Base-by-base conservation (phyloP, 2,113 vertebrate species). In the Sprattus sprattus region DNA sequence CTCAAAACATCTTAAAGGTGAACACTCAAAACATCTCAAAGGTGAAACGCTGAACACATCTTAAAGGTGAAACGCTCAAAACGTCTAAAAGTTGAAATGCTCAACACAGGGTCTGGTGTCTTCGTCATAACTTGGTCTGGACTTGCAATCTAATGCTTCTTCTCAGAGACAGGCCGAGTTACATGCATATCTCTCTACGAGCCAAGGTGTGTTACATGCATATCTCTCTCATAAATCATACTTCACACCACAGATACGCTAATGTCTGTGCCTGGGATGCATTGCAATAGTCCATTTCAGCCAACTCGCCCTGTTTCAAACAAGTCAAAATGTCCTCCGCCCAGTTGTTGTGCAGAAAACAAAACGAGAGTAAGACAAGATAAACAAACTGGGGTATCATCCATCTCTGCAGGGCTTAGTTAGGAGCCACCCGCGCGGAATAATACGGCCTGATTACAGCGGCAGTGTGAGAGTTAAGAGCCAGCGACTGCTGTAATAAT, bases 401-500 rank as follows among this genome's bases (percentile, higher is more conserved):
- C 28, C 64, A 28, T 32, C 64, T 71, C 64, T 15, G 64, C 54
- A 22, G 54, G 18, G 18, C 54, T 22, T 20, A 20, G 54, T 60
- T 60, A 60, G 54, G 25, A 28, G 25, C 64, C 64, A 1, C 64
- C 64, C 7, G 28, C 28, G 4, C 64, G 8, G 64, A 32, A 71
- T 71, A 71, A 71, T 28, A 32, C 25, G 11, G 7, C 64, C 64
- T 71, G 64, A 71, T 71, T 71, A 71, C 64, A 25, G 9, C 28
- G 25, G 64, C 64, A 71, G 32, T 25, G 28, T 8, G 8, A 71
- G 64, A 71, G 32, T 83, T 83, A 83, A 83, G 57, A 44, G 9
- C 4, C 32, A 60, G 44, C 8, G 28, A 25, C 11, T 25, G 92
- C 91, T 88, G 89, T 92, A 93, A 93, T 93, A 93, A 93, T 89